Base-by-base conservation (phyloP, 2,888 invertebrate species). In the Eulithis testata region DNA sequence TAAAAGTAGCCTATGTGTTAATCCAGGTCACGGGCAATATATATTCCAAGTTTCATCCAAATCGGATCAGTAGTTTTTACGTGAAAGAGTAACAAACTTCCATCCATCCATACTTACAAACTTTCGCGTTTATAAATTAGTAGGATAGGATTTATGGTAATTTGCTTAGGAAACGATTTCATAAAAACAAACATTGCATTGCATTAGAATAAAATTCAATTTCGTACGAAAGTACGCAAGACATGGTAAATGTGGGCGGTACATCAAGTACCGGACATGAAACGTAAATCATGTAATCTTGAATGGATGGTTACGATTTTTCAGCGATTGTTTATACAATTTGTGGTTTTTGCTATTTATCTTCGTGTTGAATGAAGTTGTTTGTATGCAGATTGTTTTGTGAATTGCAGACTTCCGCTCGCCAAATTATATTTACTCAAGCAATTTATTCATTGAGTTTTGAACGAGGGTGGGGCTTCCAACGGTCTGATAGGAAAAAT, bases 281-380 rank as follows among this genome's bases (percentile, higher is more conserved):
- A n/a, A 27, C 50, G 47, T 60, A 52, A 60, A 36, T 65, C 56
- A 65, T 60, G 47, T 12, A 11, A 51, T 36, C 44, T 11, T 37
- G 36, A 55, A 63, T 62, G 40, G 37, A 59, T 53, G 50, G 54
- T 9, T 27, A 53, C 53, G 55, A 63, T 60, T 60, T 63, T 67
- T 57, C 45, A 60, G 47, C 31, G 45, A 52, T 60, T 63, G 66
- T 63, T 63, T 66, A 59, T 27, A 60, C 57, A 44, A 49, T 43
- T 54, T 40, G 49, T 14, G 12, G 40, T 40, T 37, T n/a, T 51
- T 56, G 58, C 45, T 37, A 57, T 63, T 63, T 60, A 63, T 67
- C 47, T 50, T 9, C 27, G 55, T 51, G 52, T 43, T 56, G 60
- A 59, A 60, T 65, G 60, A 56, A 64, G 50, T 50, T 56, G 50